phyloP scores from a whole-genome alignment of 2,888 invertebrate genomes.

The Diadegma fenestrale region DNA sequence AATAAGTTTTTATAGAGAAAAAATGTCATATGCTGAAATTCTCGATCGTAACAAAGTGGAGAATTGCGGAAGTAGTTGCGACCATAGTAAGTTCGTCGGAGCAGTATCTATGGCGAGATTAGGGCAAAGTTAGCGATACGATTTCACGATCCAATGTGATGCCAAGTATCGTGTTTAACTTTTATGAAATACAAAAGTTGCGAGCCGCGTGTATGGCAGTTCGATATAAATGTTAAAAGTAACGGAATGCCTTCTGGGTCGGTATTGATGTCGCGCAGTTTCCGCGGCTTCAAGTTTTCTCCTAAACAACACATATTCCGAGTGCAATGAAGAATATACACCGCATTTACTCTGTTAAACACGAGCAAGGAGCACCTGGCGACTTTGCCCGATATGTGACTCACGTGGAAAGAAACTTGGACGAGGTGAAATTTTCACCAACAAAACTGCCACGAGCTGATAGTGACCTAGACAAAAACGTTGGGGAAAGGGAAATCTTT shows the following conservation, averaged over 20 bases:
- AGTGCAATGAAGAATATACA: neutral
- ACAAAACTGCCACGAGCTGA: neutral
- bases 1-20: neutral
- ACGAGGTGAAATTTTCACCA: constrained; percentile 1
- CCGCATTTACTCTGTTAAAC: neutral
- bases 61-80: neutral
- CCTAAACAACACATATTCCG: constrained; percentile 8
- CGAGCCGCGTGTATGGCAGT: neutral
- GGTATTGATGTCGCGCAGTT: neutral
- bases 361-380: neutral
- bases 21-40: neutral
- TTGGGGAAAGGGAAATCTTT: neutral
- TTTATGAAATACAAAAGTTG: neutral
- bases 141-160: neutral
- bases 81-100: neutral
- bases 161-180: neutral
- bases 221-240: neutral
- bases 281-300: constrained; percentile 2
- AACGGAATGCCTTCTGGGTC: neutral
- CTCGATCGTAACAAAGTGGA: neutral
- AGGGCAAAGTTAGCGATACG: neutral
- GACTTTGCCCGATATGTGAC: neutral
- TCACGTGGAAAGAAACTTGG: neutral
- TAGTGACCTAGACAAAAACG: neutral
- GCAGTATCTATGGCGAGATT: neutral